These are phyloP conservation scores for Prosapia bicincta DNA, from an alignment of 2,888 invertebrate genomes.

Conservation along the genomic window DNA sequence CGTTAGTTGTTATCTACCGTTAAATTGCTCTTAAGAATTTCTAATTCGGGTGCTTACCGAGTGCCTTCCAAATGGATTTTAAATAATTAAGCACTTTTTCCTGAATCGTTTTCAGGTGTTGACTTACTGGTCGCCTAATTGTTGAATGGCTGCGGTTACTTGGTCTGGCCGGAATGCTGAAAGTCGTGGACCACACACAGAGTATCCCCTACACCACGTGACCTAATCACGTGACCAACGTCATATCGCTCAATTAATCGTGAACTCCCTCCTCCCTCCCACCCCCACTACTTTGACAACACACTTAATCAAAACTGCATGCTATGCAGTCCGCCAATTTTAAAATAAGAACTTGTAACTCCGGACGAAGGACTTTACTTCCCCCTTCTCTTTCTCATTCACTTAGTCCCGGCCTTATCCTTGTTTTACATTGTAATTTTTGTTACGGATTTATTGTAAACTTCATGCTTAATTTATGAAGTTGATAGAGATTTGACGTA, in stretches of 20 bases:
- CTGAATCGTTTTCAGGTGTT: slow-evolving; percentile 22
- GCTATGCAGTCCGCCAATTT: slow-evolving; percentile 1
- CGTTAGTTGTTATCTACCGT: no score
- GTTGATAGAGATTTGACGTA: not conserved
- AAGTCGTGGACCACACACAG: not conserved
- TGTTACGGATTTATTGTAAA: not conserved
- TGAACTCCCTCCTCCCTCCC: slow-evolving; percentile 9
- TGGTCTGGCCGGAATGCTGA: not conserved
- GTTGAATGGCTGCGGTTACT: not conserved
- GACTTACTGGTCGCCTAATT: not conserved
- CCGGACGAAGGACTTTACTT: not conserved
- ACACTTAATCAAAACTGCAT: slow-evolving; percentile 28
- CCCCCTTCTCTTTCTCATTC: not conserved
- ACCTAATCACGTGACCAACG: slow-evolving; percentile 13
- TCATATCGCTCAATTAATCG: slow-evolving; percentile 27
- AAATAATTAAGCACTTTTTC: slow-evolving; percentile 14
- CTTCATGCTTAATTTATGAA: not conserved
- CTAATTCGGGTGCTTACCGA: not conserved
- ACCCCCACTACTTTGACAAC: slow-evolving; percentile 14
- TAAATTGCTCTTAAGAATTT: no score
- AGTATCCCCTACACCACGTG: not conserved
- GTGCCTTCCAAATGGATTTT: not conserved
- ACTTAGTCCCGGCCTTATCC: not conserved
- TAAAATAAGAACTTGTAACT: not conserved
- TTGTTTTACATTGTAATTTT: not conserved